These are phyloP conservation scores for Penaeus indicus DNA, from an alignment of 1,140 invertebrate genomes.

Conservation along the genomic window DNA sequence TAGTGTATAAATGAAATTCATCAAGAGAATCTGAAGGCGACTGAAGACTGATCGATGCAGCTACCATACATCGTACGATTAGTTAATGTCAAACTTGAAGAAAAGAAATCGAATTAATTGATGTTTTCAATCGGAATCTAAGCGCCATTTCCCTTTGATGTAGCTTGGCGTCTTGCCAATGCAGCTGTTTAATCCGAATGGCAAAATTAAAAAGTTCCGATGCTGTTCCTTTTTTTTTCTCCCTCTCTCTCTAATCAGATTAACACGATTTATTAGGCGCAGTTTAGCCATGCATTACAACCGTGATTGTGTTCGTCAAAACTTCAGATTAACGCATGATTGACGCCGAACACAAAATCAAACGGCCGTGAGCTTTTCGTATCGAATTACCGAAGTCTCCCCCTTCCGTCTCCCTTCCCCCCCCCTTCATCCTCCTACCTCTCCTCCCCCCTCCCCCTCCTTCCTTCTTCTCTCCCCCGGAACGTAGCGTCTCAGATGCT, in stretches of 20 bases:
- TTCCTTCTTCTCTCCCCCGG: background rate
- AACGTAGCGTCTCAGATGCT: conserved; percentile 34
- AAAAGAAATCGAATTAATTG: too few relatives aligned
- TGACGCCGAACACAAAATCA: conserved; percentile 5
- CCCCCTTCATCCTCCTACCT: background rate
- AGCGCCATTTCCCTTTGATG: too few relatives aligned
- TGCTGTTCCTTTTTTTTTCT: background rate
- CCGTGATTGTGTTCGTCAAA: too few relatives aligned
- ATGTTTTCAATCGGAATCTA: too few relatives aligned
- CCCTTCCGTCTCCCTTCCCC: background rate
- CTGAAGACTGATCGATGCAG: too few relatives aligned
- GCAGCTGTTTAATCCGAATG: too few relatives aligned
- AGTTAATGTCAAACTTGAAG: too few relatives aligned
- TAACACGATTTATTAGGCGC: background rate
- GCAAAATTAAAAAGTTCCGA: too few relatives aligned
- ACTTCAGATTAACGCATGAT: background rate
- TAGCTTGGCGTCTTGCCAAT: too few relatives aligned
- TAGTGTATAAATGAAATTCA: too few relatives aligned
- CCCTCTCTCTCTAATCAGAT: background rate
- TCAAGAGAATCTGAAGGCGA: too few relatives aligned
- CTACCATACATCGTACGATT: too few relatives aligned
- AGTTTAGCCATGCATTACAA: background rate
- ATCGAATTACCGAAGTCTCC: background rate
- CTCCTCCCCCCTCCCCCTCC: background rate
- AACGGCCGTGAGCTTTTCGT: background rate